Evolutionary conservation across 2,888 invertebrate genomes (phyloP).

Genomic region (Saturnia pavonia): DNA sequence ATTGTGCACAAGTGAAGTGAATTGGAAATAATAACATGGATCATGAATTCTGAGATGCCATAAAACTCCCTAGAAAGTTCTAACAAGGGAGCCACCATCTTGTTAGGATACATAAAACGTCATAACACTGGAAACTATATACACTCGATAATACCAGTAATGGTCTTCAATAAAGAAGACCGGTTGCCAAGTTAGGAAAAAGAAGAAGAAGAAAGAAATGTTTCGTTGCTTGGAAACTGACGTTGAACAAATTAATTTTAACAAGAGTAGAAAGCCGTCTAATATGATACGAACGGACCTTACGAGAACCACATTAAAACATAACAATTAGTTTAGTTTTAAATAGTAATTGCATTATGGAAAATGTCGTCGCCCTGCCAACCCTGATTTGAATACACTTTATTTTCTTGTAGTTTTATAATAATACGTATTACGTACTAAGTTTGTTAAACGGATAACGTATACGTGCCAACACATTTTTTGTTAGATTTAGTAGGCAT

Average conservation of each 20-base stretch:
- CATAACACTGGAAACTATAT: too few relatives aligned
- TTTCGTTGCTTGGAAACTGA: not conserved
- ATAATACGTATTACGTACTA: not conserved
- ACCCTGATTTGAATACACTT: not conserved
- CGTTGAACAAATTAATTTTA: conserved; percentile 9
- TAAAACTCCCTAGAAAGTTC: too few relatives aligned
- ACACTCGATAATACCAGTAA: too few relatives aligned
- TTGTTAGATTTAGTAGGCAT: conserved; percentile 25
- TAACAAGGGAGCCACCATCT: too few relatives aligned
- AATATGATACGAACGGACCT: not conserved
- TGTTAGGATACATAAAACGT: too few relatives aligned
- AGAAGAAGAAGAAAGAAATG: not conserved
- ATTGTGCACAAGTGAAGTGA: too few relatives aligned
- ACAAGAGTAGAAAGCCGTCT: not conserved
- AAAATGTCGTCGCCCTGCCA: not conserved
- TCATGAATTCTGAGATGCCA: too few relatives aligned
- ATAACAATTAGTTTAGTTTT: conserved; percentile 3
- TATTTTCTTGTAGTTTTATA: not conserved
- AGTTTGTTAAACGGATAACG: not conserved
- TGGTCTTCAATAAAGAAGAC: too few relatives aligned
- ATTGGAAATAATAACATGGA: too few relatives aligned
- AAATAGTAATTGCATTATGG: not conserved
- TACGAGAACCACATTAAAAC: not conserved
- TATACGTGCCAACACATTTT: conserved; percentile 25
- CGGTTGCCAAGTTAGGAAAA: too few relatives aligned